Conservation (phyloP, 2,113 vertebrate genomes). For the Cyanoderma ruficeps region DNA sequence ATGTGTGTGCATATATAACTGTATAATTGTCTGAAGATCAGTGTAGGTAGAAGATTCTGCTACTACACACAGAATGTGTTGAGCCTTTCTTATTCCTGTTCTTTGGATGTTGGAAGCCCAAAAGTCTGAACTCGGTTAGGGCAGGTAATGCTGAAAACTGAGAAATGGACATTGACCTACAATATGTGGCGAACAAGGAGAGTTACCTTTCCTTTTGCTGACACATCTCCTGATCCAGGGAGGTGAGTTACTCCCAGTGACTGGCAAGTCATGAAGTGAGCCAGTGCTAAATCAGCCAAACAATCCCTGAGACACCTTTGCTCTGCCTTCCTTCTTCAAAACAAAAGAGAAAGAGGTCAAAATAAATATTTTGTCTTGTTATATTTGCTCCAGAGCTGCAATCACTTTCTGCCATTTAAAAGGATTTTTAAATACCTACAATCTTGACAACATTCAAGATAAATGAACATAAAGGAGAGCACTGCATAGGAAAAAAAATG, state of each 20-base stretch:
- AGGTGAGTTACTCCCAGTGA: not conserved
- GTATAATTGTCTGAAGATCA: conserved; percentile 70
- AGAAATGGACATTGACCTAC: not conserved
- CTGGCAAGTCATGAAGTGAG: not conserved
- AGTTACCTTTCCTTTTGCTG: conserved; percentile 15
- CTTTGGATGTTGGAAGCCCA: not conserved
- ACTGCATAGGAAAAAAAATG: not conserved
- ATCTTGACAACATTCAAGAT: not conserved
- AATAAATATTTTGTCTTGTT: conserved; percentile 1
- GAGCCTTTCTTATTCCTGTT: conserved; percentile 14
- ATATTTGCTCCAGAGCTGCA: not conserved
- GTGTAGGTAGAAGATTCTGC: conserved; percentile 73
- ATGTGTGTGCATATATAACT: conserved; percentile 68
- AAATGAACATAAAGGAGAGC: not conserved
- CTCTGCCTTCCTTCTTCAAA: not conserved
- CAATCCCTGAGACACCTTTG: not conserved
- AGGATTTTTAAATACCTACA: not conserved
- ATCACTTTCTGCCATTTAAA: conserved; percentile 17
- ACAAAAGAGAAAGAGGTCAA: not conserved
- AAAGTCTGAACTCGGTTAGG: not conserved
- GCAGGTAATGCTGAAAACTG: not conserved
- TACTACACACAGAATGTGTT: not conserved
- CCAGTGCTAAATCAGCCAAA: not conserved
- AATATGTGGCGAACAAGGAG: not conserved
- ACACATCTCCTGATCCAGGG: not conserved